Evolutionary conservation across 2,888 invertebrate genomes (phyloP), one percentile per base, ranked within the genome.

Genomic region (Acronicta aceris): DNA sequence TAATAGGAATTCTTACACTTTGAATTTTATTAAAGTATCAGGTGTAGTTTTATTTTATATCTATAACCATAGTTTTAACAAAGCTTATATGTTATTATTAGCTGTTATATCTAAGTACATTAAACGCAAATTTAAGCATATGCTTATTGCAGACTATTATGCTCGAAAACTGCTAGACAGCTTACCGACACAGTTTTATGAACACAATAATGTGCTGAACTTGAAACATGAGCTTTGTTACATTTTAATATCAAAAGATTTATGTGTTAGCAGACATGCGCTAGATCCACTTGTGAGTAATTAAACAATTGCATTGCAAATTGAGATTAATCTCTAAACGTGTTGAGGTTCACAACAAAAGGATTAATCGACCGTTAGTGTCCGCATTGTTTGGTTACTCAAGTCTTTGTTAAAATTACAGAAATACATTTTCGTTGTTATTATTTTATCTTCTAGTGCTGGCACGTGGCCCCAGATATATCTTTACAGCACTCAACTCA

Each of bases 391-490:
- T 51, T 41, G n/a, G 53, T 50, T 66, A 17, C 42, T 67, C 7
- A 0, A 56, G 16, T 43, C 15, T 49, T 2, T 38, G 40, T 36
- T 60, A 41, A 68, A 56, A 52, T 43, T 41, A 38, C 41, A 51
- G 13, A 41, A 71, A 46, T 56, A 51, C 59, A 50, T 50, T 50
- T 55, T 57, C 17, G 15, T 36, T 17, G 5, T 52, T 53, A 55
- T 56, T 60, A 57, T 77, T 60, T 38, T 58, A 53, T 54, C 46
- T 42, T 40, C 45, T 12, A 47, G 25, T 10, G 9, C 21, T 38
- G 46, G 62, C 75, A 70, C 71, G 75, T 78, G 66, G 58, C 38
- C 38, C 53, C 33, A 41, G 60, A 58, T 63, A 73, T 67, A 75
- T 49, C 16, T 45, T 7, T 47, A 6, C 56, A 40, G 40, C 36